Percentiles rank a stretch among this genome's conserved stretches.
These are phyloP conservation scores for Sitta europaea DNA, from an alignment of 2,113 vertebrate genomes.

Conservation along the genomic window DNA sequence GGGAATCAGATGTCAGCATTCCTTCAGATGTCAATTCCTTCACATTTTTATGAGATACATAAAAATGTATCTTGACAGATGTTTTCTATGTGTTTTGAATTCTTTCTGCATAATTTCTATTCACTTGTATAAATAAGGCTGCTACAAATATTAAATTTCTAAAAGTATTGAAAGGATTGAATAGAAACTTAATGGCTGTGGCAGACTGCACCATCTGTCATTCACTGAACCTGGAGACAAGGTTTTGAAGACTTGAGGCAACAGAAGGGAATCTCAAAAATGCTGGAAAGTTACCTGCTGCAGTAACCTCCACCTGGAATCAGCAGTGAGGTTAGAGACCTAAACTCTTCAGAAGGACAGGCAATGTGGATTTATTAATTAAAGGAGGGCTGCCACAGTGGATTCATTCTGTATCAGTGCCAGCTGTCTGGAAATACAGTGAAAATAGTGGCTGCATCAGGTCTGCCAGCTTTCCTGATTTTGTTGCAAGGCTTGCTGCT, in stretches of 20 bases:
- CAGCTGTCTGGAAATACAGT: not conserved
- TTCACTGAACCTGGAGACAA: not conserved
- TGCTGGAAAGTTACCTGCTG: not conserved
- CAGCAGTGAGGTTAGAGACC: not conserved
- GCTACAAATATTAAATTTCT: not conserved
- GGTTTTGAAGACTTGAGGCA: not conserved
- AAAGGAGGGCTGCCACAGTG: too few species aligned
- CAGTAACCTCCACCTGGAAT: not conserved
- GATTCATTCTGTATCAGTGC: not conserved
- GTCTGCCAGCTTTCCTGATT: not conserved
- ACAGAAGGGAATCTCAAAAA: not conserved
- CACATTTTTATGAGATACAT: too few species aligned
- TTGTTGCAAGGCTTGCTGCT: not conserved
- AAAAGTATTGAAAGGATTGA: not conserved
- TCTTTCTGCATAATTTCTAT: not conserved
- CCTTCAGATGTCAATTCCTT: too few species aligned
- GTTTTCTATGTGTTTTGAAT: not conserved
- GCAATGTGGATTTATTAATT: too few species aligned
- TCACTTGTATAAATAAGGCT: not conserved
- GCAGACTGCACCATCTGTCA: not conserved
- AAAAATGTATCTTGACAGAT: not conserved
- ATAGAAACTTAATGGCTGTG: not conserved
- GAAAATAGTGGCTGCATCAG: not conserved
- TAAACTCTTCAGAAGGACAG: not conserved
- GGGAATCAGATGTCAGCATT: not conserved